These are phyloP conservation scores for Erebia palarica DNA, from an alignment of 2,888 invertebrate species.

Conservation along the genomic window DNA sequence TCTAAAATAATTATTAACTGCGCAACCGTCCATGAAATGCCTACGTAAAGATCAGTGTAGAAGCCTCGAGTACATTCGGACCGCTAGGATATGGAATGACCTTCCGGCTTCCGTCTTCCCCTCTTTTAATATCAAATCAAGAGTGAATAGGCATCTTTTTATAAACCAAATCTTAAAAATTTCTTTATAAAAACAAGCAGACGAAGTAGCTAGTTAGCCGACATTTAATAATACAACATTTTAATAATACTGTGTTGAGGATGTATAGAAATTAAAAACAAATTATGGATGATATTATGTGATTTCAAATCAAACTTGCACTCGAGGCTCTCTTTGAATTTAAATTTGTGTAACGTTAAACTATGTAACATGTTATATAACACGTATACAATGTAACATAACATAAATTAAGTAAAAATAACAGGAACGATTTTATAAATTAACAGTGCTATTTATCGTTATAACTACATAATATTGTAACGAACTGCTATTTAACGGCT, in stretches of 20 bases:
- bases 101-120: too few relatives aligned
- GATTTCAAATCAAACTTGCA: neutral
- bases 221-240: too few relatives aligned
- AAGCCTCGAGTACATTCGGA: neutral
- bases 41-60: neutral
- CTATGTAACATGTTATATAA: neutral
- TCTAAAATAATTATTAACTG: neutral
- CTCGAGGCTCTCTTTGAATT: neutral
- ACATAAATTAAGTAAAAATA: neutral
- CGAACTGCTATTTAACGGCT: too few relatives aligned
- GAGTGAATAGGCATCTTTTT: too few relatives aligned
- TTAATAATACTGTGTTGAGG: too few relatives aligned
- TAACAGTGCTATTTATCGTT: neutral
- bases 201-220: too few relatives aligned
- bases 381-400: neutral
- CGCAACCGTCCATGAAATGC: conserved; percentile 15
- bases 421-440: neutral
- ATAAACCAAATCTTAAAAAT: too few relatives aligned
- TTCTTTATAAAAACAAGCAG: too few relatives aligned
- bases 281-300: too few relatives aligned
- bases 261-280: too few relatives aligned
- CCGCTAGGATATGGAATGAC: too few relatives aligned
- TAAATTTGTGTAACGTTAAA: neutral
- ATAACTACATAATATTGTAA: neutral
- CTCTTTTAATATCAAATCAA: too few relatives aligned